Base-by-base conservation (phyloP, 2,113 vertebrate species). In the Trachemys scripta region DNA sequence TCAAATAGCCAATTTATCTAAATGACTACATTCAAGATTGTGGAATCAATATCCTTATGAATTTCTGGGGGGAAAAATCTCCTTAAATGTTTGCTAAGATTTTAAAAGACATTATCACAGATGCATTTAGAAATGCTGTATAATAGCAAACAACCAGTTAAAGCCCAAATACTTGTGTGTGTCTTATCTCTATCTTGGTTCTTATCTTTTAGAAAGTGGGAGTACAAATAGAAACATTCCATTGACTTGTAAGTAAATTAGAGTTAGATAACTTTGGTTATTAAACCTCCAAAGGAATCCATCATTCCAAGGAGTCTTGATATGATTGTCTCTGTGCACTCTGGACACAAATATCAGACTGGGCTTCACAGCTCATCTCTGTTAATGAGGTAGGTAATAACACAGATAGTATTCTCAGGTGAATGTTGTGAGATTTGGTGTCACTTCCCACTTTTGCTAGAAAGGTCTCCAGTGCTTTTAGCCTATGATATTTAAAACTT, bases 121-220 rank as follows among this genome's bases (percentile, higher is more conserved):
- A 92, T 84, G 78, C 49, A 84, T 31, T 45, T 1, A 2, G 80
- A 96, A 95, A 91, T 88, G 88, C 10, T 75, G 80, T 94, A 78
- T 35, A 94, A 83, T 85, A 93, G 91, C 76, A 27, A 88, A 59
- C 38, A 94, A 87, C 81, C 94, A 96, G 91, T 96, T 97, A 97
- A 96, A 96, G 53, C 10, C 10, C 75, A 93, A 85, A 54, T 79
- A 90, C 84, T 53, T 81, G 90, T 83, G 59, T 50, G 3, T 69
- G 95, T 93, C 93, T 96, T 97, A 95, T 93, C 92, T 96, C 78
- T 65, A 20, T 87, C 81, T 91, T 85, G 95, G 85, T 51, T 92
- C 87, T 95, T 96, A 95, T 96, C 94, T 91, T 90, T 78, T 88
- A 78, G 95, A 95, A 90, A 62, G 89, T 96, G 80, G 90, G 89